Base-by-base conservation (phyloP, 2,888 invertebrate species). In the Tromatobia lineatoria region DNA sequence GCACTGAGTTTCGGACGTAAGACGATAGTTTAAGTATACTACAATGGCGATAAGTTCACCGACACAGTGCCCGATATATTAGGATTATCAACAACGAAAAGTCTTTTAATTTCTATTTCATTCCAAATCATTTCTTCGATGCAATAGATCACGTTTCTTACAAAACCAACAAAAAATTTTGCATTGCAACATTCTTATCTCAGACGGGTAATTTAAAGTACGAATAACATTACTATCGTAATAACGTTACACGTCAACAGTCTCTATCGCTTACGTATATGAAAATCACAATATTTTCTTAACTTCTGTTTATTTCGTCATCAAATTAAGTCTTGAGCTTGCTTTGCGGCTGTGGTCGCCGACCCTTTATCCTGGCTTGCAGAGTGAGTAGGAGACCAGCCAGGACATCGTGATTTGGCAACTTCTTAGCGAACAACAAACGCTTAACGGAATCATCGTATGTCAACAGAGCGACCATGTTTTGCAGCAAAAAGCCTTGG, bases 401-500 rank as follows among this genome's bases (percentile, higher is more conserved):
- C 15, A 98, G 94, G 6, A 98, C 98, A 91, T 98, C 98, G 92
- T 98, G 98, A 89, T 98, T 98, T 71, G 98, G 98, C 85, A 98
- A 94, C 91, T 98, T 97, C 93, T 98, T 98, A 54, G 98, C 98
- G 90, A 98, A 98, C 50, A 98, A 95, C 78, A 98, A 94, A 85
- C 98, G 95, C 91, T 98, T 97, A 0, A 98, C 98, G 0, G 98
- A 98, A 92, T 98, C 98, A 90, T 98, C 98, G 91, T 98, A 98
- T 0, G 98, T 98, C 67, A 98, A 95, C 34, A 98, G 94, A n/a
- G 98, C 97, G n/a, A 98, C 98, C 98, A 98, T 97, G 91, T 98
- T 98, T 94, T 98, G 98, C 64, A 98, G 95, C 34, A 98, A 94
- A 93, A 98, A 98, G 73, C 98, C 98, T 94, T 98, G 98, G 91